Evolutionary conservation across 1,140 invertebrate species (phyloP), one percentile per base, ranked within the genome.

Genomic region (Drosophila watanabei): DNA sequence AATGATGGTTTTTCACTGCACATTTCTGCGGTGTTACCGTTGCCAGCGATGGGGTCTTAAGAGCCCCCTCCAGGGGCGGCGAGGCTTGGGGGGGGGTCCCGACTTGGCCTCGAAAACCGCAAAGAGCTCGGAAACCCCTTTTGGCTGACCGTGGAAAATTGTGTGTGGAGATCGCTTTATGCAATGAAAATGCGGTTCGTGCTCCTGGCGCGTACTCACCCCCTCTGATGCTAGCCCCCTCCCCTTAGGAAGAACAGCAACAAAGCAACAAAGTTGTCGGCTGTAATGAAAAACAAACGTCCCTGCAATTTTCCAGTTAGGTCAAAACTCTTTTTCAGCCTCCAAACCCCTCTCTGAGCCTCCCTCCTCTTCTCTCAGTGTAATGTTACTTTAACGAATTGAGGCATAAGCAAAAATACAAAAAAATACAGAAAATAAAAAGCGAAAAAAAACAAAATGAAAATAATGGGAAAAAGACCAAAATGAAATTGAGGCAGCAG

Each of bases 1-100:
- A 91, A 91, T 91, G 89, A 91, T 91, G 88, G 89, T 91, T 91
- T 91, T 88, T 80, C 80, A 76, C 82, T 85, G 77, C 77, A 84
- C 77, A 76, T 70, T 56, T 65, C 54, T 66, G 41, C 70, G 46
- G 49, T 43, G 62, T 62, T 80, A 61, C 81, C 72, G 59, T 76
- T 80, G 61, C 57, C 46, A 63, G 48, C 33, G 48, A 37, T 68
- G 45, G 45, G 35, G 68, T 68, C 48, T 69, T 68, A 46, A 48
- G 57, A 28, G 13, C 32, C 20, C 4, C 11, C 20, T 3, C 8
- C 33, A 32, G 59, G 32, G 33, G 46, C 14, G 46, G 45, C 3
- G 56, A 20, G 16, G 18, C 9, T 35, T 1, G 10, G 20, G 61
- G 28, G 10, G 20, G 61, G 28, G 45, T 16, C 8, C 35, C 16